These are phyloP conservation scores for Latrodectus hesperus DNA, from an alignment of 2,888 invertebrate genomes.

Conservation along the genomic window DNA sequence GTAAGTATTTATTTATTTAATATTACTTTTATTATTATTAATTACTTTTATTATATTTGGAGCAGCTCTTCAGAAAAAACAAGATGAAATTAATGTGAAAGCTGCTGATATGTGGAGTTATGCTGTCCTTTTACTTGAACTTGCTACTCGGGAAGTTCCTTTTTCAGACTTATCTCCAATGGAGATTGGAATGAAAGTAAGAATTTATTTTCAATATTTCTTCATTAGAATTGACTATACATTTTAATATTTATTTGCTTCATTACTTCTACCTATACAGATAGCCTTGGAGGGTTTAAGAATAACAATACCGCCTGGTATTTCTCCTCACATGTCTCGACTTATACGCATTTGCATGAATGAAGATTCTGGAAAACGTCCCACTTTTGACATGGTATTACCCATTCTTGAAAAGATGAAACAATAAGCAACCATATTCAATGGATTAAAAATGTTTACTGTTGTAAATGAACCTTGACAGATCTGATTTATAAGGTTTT, in stretches of 20 bases:
- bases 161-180: constrained; percentile 94
- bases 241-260: neutral
- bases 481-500: too few species aligned
- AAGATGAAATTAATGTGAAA: constrained; percentile 93
- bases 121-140: constrained; percentile 96
- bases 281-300: constrained; percentile 96
- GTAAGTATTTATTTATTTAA: too few species aligned
- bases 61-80: constrained; percentile 87
- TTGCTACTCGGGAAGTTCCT: constrained; percentile 95
- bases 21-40: neutral
- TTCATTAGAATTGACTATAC: neutral
- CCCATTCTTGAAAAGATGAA: constrained; percentile 99
- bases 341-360: constrained; percentile 99
- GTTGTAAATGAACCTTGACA: too few species aligned
- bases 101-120: constrained; percentile 99
- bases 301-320: constrained; percentile 94
- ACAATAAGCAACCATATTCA: constrained; percentile 76
- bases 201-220: too few species aligned
- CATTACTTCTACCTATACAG: constrained; percentile 74
- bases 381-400: constrained; percentile 98
- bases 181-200: constrained; percentile 94
- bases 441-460: too few species aligned
- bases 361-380: constrained; percentile 98
- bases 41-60: neutral
- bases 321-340: constrained; percentile 93